Evolutionary conservation across 1,140 invertebrate species (phyloP), one percentile per base, ranked within the genome.

Genomic region (Heliconius eleuchia): DNA sequence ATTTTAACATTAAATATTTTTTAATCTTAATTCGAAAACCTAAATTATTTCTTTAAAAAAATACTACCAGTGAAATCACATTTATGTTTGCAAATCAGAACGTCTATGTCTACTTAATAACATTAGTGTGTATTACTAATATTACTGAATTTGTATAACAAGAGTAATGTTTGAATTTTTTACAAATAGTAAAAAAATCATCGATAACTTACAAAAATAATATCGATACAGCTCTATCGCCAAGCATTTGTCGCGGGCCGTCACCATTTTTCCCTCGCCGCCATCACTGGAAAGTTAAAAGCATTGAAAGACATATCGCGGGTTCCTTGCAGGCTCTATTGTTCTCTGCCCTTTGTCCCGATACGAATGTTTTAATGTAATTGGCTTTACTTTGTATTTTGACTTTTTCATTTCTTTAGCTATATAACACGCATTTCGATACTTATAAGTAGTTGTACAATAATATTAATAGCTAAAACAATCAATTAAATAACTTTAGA

Each of bases 281-380:
- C 91, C 92, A 94, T 94, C 92, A 92, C 88, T 88, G 88, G 89
- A 91, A 94, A 93, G 92, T 94, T 93, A 94, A 94, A 94, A 94
- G 92, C 92, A 93, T 94, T 93, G 92, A 92, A 91, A 94, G 92
- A 94, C 92, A 91, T 92, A 93, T 94, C 91, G 91, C 91, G 91
- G 86, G 91, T 87, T 91, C 89, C 86, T 92, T 90, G 84, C 88
- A 85, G 82, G 83, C 81, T 85, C 85, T 88, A 93, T 94, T 93
- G 91, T 94, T 92, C 91, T 90, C 82, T 85, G 91, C 89, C 91
- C 91, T 92, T 92, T 92, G 91, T 92, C 87, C 88, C 86, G 86
- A 74, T 74, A 85, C 90, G 89, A 92, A 94, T 93, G 92, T 94
- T 94, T 94, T 94, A 94, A 94, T 94, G 92, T 94, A 94, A 94